Evolutionary conservation across 2,888 invertebrate genomes (phyloP), one percentile per base, ranked within the genome.

Genomic region (Chelonus formosanus): DNA sequence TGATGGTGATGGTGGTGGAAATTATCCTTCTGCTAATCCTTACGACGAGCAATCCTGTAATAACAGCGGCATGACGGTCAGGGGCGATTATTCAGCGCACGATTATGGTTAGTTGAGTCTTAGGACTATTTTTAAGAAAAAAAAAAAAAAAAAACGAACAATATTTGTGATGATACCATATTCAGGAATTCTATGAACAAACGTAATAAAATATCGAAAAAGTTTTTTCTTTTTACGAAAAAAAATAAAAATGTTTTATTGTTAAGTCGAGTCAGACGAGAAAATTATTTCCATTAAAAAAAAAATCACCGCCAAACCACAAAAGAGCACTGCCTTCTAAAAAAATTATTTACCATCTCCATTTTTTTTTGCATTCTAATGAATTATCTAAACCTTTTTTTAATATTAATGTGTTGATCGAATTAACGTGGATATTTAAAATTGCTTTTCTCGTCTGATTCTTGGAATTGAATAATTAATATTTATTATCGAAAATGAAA

Each of bases 61-160:
- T 76, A 73, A 74, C 73, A 73, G 75, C 72, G 74, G 74, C 73
- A 76, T 78, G 77, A 76, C 72, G 75, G 76, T 75, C 75, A 77
- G 80, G 74, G 76, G 75, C 76, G 78, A 78, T 75, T 81, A 81
- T 73, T 74, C 79, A 67, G 76, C 78, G 72, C 80, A 80, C 76
- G 75, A 76, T 73, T 79, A 81, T 78, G 81, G 80, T 81, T 75
- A 80, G 81, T 80, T 73, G 36, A 63, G 71, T 70, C 63, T 65
- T 65, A 64, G 59, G 69, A 67, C 63, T 56, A 54, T 68, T 34
- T 45, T 70, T 52, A 63, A 67, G 20, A 20, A 20, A n/a, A n/a
- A n/a, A n/a, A n/a, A n/a, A n/a, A n/a, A n/a, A n/a, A n/a, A n/a
- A n/a, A 20, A 20, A 20, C 20, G 20, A 20, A 20, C 20, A 20